These are phyloP conservation scores for Acleris laterana DNA, from an alignment of 2,888 invertebrate species.

Conservation along the genomic window DNA sequence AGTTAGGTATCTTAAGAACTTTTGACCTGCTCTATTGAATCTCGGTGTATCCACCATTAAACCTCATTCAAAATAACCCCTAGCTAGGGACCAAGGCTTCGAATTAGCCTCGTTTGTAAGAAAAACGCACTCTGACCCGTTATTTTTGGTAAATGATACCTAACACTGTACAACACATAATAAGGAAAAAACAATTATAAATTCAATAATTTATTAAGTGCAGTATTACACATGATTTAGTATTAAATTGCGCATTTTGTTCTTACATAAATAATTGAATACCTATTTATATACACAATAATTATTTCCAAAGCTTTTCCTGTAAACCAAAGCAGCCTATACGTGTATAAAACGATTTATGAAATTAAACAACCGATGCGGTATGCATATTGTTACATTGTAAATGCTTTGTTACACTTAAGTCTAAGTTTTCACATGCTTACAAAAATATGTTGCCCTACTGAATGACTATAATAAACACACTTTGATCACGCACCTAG, in stretches of 20 bases:
- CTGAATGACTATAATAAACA: constrained; percentile 69
- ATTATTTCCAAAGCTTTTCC: constrained; percentile 66
- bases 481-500: constrained; percentile 51
- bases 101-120: too few species aligned
- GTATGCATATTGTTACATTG: constrained; percentile 49
- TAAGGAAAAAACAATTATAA: constrained; percentile 50
- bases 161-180: constrained; percentile 25
- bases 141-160: too few species aligned
- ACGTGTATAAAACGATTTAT: constrained; percentile 47
- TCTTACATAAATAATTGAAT: constrained; percentile 67
- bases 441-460: constrained; percentile 81
- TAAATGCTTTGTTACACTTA: constrained; percentile 73
- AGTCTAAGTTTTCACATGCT: constrained; percentile 66
- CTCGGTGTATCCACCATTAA: too few species aligned
- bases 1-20: too few species aligned
- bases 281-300: constrained; percentile 73
- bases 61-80: too few species aligned
- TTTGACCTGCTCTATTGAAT: too few species aligned
- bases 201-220: constrained; percentile 82
- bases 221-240: constrained; percentile 76
- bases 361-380: constrained; percentile 49
- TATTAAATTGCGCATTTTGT: constrained; percentile 72
- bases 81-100: too few species aligned
- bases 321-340: constrained; percentile 78
- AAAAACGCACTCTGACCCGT: too few species aligned